Evolutionary conservation across 2,797 vertebrate species (phyloP).

Genomic region (Periophthalmus magnuspinnatus): DNA sequence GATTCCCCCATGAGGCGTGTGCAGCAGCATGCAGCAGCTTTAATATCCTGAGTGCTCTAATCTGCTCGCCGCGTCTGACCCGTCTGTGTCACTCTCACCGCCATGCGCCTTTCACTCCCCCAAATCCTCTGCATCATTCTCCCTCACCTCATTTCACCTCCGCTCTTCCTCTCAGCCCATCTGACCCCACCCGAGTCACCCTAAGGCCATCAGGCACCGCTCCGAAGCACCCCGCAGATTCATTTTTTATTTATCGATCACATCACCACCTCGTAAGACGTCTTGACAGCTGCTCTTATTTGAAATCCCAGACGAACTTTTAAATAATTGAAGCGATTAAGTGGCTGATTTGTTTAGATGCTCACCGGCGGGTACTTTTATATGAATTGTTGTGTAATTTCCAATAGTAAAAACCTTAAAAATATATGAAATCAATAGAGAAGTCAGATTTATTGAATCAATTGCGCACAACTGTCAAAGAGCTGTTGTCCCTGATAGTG

Average conservation of each 20-base stretch:
- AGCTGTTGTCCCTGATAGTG: too few species aligned
- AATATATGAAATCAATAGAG: too few species aligned
- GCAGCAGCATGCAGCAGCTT: conserved; percentile 53
- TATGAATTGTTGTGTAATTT: too few species aligned
- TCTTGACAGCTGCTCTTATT: conserved; percentile 54
- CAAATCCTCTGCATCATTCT: conserved; percentile 66
- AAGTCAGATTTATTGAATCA: too few species aligned
- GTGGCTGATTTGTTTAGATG: conserved; percentile 47
- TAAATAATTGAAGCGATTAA: conserved; percentile 69
- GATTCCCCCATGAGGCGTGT: conserved; percentile 53
- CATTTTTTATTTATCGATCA: conserved; percentile 71
- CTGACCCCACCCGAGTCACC: neutral
- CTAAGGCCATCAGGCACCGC: conserved; percentile 42
- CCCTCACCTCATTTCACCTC: conserved; percentile 34
- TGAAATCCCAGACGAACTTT: conserved; percentile 51
- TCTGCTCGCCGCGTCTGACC: conserved; percentile 68
- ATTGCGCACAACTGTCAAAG: too few species aligned
- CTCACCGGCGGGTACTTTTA: conserved; percentile 28
- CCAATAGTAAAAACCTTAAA: too few species aligned
- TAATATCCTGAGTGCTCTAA: conserved; percentile 78
- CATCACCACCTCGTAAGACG: conserved; percentile 52
- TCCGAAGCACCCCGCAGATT: conserved; percentile 15
- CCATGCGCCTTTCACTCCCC: conserved; percentile 39
- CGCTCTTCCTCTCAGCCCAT: conserved; percentile 15
- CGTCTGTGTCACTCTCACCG: conserved; percentile 44